phyloP scores from a whole-genome alignment of 2,888 invertebrate species.

The Steinernema carpocapsae region DNA sequence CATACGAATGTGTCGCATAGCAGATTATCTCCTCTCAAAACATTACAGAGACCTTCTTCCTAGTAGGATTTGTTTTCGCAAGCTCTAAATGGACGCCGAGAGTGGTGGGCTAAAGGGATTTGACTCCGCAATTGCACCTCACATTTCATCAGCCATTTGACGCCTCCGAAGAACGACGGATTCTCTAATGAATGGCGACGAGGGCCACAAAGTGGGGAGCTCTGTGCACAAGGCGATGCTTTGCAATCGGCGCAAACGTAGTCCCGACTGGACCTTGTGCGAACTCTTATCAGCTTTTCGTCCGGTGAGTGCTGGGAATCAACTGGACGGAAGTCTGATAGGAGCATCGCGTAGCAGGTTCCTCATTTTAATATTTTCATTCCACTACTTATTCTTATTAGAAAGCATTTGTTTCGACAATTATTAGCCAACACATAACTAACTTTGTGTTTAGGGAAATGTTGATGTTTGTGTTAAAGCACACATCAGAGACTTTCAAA shows the following conservation, averaged over 20 bases:
- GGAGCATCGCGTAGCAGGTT: constrained; percentile 33
- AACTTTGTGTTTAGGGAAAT: no score
- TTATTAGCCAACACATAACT: no score
- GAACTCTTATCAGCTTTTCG: constrained; percentile 47
- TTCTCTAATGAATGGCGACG: constrained; percentile 20
- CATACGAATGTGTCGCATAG: neutral
- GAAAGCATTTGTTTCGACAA: no score
- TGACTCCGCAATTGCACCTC: constrained; percentile 19
- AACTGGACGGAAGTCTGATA: constrained; percentile 51
- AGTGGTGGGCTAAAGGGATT: neutral
- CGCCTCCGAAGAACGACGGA: constrained; percentile 25
- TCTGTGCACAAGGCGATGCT: neutral
- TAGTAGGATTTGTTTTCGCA: neutral
- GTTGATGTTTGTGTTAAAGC: no score
- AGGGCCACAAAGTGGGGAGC: neutral
- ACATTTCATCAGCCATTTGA: constrained; percentile 33
- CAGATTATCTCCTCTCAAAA: constrained; percentile 6
- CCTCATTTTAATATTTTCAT: neutral
- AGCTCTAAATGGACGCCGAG: neutral
- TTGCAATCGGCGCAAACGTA: constrained; percentile 4
- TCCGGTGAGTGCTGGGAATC: constrained; percentile 38
- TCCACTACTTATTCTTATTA: neutral
- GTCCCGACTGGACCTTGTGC: constrained; percentile 20
- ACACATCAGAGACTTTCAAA: no score
- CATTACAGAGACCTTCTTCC: no score